Evolutionary conservation across 1,140 invertebrate genomes (phyloP).

Genomic region (Magallana angulata): DNA sequence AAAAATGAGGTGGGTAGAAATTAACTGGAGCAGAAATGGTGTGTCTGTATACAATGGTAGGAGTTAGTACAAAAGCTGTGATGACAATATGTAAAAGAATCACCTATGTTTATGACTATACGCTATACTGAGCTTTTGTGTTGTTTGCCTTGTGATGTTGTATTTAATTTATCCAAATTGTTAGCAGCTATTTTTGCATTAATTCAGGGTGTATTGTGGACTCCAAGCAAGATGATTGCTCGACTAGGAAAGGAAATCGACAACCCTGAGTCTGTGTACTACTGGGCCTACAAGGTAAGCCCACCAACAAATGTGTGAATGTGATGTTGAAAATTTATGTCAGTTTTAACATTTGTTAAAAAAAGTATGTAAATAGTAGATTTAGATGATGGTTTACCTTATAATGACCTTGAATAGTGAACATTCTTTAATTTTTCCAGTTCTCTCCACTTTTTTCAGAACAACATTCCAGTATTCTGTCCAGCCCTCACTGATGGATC

Average conservation of each 20-base stretch:
- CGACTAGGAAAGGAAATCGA: slow-evolving; percentile 94
- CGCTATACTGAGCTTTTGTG: slow-evolving; percentile 28
- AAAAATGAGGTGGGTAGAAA: slow-evolving; percentile 79
- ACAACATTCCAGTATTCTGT: slow-evolving; percentile 98
- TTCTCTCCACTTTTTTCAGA: slow-evolving; percentile 78
- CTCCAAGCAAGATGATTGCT: slow-evolving; percentile 93
- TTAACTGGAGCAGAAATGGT: neutral
- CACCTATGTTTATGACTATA: neutral
- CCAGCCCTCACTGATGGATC: slow-evolving; percentile 99
- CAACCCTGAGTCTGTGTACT: slow-evolving; percentile 95
- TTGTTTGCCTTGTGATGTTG: neutral
- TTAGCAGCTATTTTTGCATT: too few relatives aligned
- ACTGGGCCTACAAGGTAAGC: slow-evolving; percentile 93
- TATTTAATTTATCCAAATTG: neutral
- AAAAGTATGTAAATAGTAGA: too few relatives aligned
- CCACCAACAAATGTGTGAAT: too few relatives aligned
- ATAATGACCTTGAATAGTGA: too few relatives aligned
- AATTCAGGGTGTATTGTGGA: slow-evolving; percentile 88
- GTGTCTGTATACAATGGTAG: neutral
- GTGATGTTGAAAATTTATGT: too few relatives aligned
- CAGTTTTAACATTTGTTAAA: too few relatives aligned
- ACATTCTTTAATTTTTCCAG: too few relatives aligned
- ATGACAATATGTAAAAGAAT: slow-evolving; percentile 13
- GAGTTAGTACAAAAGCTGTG: neutral
- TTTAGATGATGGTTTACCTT: too few relatives aligned